Percentiles rank a stretch among this genome's conserved stretches.
phyloP scores from a whole-genome alignment of 2,113 vertebrate species.

The Falcunculus frontatus region DNA sequence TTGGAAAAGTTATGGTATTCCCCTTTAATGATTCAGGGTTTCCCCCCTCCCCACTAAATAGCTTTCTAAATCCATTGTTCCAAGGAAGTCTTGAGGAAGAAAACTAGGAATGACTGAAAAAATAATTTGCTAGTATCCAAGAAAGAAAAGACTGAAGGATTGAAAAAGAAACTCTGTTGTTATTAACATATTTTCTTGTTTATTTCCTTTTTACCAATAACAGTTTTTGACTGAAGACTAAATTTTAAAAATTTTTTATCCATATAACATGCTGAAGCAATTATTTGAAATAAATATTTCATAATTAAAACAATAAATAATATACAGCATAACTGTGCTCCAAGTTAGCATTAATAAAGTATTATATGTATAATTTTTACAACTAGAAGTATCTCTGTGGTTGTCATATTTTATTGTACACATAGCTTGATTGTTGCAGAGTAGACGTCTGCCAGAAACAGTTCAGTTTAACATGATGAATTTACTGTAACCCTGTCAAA shows the following conservation, averaged over 20 bases:
- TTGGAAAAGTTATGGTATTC: neutral
- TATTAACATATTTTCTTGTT: neutral
- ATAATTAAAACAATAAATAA: constrained; percentile 22
- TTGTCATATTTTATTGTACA: constrained; percentile 80
- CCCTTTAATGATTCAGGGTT: neutral
- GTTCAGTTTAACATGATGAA: constrained; percentile 91
- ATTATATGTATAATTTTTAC: constrained; percentile 52
- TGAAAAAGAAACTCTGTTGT: neutral
- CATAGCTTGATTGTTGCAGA: constrained; percentile 83
- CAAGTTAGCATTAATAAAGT: constrained; percentile 62
- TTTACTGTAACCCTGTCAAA: constrained; percentile 88
- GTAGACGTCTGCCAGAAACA: constrained; percentile 92
- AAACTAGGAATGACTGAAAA: neutral
- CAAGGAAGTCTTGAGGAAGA: neutral
- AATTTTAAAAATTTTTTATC: neutral
- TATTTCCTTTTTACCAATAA: neutral
- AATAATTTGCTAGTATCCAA: neutral
- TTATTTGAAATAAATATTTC: neutral
- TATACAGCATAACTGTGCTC: neutral
- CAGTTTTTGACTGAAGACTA: neutral
- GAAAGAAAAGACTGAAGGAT: neutral
- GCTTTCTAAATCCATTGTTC: neutral
- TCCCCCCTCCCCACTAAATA: neutral
- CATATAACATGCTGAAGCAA: neutral
- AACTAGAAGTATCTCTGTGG: constrained; percentile 19